Conservation (phyloP, 2,113 vertebrate species). For the Dicerorhinus sumatrensis region DNA sequence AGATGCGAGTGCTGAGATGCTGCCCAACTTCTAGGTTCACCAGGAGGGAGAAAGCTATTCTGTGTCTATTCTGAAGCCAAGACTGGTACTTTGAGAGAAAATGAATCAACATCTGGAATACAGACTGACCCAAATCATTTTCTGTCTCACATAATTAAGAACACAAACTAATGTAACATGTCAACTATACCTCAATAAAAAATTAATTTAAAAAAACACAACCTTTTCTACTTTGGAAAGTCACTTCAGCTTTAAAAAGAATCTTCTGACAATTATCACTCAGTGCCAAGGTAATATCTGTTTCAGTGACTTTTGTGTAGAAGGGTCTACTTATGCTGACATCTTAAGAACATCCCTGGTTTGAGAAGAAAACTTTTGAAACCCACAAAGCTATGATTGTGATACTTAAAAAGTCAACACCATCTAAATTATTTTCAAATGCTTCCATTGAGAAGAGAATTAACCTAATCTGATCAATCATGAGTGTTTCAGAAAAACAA, state of each 20-base stretch:
- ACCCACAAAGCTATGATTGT: not conserved
- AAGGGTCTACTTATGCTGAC: not conserved
- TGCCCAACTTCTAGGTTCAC: not conserved
- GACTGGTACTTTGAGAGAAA: not conserved
- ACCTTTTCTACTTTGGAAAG: not conserved
- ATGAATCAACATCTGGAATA: not conserved
- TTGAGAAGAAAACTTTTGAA: constrained; percentile 26
- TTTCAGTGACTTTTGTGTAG: not conserved
- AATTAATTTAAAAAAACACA: not conserved
- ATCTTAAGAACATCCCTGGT: not conserved
- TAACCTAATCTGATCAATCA: constrained; percentile 10
- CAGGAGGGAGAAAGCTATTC: not conserved
- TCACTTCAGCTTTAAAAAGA: constrained; percentile 4
- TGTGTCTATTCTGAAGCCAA: not conserved
- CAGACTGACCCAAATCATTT: not conserved
- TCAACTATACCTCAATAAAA: not conserved
- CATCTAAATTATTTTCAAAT: constrained; percentile 13
- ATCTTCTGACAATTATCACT: not conserved
- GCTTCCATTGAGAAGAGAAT: not conserved
- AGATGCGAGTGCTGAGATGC: not conserved
- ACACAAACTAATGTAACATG: not conserved
- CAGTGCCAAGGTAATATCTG: not conserved
- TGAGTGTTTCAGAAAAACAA: not conserved
- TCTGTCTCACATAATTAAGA: constrained; percentile 12
- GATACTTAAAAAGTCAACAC: not conserved